Base-by-base conservation (phyloP, 2,797 vertebrate species). In the Sebastes kiyomatsui region DNA sequence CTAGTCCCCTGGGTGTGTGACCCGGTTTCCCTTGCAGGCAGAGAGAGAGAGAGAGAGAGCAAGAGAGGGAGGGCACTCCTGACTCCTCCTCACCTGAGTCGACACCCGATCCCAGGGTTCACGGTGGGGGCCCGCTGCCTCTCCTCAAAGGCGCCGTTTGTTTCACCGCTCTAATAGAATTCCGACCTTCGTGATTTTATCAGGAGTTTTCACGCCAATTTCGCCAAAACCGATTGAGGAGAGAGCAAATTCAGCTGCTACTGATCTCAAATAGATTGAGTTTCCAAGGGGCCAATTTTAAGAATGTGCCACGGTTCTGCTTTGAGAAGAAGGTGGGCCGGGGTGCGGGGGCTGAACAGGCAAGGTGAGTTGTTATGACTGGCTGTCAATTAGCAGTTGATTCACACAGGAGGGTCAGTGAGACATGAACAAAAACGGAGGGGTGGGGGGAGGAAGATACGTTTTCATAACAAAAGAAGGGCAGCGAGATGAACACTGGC, bases 341-440 rank as follows among this genome's bases (percentile, higher is more conserved):
- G 79, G 79, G 81, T 81, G 78, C 58, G 54, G 75, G 58, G 85
- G 76, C 67, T 73, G 83, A 83, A 88, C 77, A n/a, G 75, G 72
- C 71, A 88, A 93, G 92, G 92, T 87, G 92, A 94, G 84, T 90
- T 96, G 94, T 96, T 96, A 94, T 96, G 95, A 95, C 96, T 96
- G 92, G 91, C 94, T 95, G 95, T 96, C 95, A 95, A 95, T 95
- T 95, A 95, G 89, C 93, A 92, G 94, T 92, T 94, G 92, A 93
- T 95, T 95, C 92, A 93, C 90, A 92, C 87, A 90, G 77, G 89
- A 94, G 90, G 93, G 93, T 94, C 93, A 91, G 83, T 23, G 77
- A 94, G 87, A 92, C 87, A 81, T 28, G 82, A 70, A 76, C 70
- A 79, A 70, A 83, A 81, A 62, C 30, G 42, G 35, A 0, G 49